These are phyloP conservation scores for cattle (Bos taurus) DNA, from an alignment of 2,113 vertebrate species.

Conservation along the genomic window ARS-UCD2.0 NC_037347.1:53516001-53516500, in stretches of 20 bases:
- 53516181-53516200: neutral
- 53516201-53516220: neutral
- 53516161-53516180: neutral
- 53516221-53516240: neutral
- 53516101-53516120: neutral
- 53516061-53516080: neutral
- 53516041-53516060: neutral
- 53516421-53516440: neutral
- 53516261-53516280: neutral
- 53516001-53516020: neutral
- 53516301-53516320: neutral
- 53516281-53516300: neutral
- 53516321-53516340: neutral
- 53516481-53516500: neutral
- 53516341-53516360: neutral
- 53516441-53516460: neutral
- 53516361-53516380: neutral
- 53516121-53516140: neutral
- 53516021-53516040: neutral
- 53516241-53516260: too few species aligned
- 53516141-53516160: neutral
- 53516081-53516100: neutral
- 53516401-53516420: neutral
- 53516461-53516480: neutral
- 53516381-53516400: neutral